Evolutionary conservation across 2,113 vertebrate genomes (phyloP).

Genomic region (Gallinago paraguaiae): DNA sequence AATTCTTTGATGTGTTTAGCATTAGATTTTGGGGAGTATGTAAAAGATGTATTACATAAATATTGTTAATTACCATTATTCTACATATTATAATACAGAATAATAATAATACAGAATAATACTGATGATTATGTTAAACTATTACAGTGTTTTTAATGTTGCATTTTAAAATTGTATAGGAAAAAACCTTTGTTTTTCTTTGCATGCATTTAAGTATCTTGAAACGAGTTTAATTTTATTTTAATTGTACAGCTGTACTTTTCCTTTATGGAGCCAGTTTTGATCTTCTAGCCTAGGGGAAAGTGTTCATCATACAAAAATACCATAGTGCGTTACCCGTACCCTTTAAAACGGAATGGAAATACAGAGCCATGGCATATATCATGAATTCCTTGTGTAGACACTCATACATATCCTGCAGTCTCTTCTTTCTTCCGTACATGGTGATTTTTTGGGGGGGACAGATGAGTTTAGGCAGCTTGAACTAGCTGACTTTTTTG

Average conservation of each 20-base stretch:
- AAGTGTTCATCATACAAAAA: not conserved
- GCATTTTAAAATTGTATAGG: not conserved
- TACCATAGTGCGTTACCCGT: rapidly evolving
- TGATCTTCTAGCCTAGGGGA: not conserved
- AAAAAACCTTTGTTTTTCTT: not conserved
- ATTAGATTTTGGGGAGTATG: not conserved
- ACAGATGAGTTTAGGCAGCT: not conserved
- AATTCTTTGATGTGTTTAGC: not conserved
- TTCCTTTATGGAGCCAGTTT: not conserved
- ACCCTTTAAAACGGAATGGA: not conserved
- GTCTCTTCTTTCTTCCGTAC: not conserved
- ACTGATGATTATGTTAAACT: not conserved
- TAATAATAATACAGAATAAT: not conserved
- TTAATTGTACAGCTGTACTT: not conserved
- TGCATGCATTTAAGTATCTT: not conserved
- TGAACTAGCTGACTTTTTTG: not conserved
- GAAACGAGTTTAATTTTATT: not conserved
- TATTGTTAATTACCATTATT: not conserved
- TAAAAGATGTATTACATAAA: not conserved
- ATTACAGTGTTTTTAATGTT: not conserved
- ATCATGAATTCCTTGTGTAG: not conserved
- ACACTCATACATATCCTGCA: rapidly evolving
- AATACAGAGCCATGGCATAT: rapidly evolving
- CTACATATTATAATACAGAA: not conserved
- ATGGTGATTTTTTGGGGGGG: no score